Base-by-base conservation (phyloP, 2,888 invertebrate genomes). In the Mythimna albipuncta region DNA sequence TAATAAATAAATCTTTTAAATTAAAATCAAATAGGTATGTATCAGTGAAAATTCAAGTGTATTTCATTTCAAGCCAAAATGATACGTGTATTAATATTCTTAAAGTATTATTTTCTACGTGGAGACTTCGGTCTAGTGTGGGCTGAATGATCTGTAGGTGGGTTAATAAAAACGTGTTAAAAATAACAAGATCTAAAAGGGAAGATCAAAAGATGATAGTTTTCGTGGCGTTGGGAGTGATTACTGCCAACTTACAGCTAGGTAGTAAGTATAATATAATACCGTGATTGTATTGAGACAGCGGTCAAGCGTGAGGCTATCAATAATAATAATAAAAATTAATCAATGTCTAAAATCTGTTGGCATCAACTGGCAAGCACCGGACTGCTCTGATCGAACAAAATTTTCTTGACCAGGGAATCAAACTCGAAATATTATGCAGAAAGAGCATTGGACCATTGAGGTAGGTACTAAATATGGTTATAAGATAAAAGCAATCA, bases 81-180 rank as follows among this genome's bases (percentile, higher is more conserved):
- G 62, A 65, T 26, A 55, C 32, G 16, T 74, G n/a, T 26, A 2
- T 0, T 2, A 11, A 65, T 35, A 7, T 0, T 0, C 0, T 9
- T 59, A 69, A 44, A 65, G 62, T 50, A 19, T 64, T 26, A 35
- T 69, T 65, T 79, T 19, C 57, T 10, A 6, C 41, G 64, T 62
- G 19, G n/a, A 47, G 13, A 65, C 41, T 19, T n/a, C 9, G 52
- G 57, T 71, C 52, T 62, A 76, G 58, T 65, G 75, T 75, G 63
- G 64, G 81, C 52, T 6, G 81, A 10, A 58, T 62, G 65, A 81
- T 68, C 66, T 79, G 59, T 54, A 71, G 62, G 50, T 63, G 54
- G 69, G 55, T 26, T 58, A 38, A 79, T 62, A 80, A 64, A 78
- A 69, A 65, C 32, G 32, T 79, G 68, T 79, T 73, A 55, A 65